Percentiles rank a stretch among this genome's conserved stretches.
These are phyloP conservation scores for Fringilla coelebs DNA, from an alignment of 2,797 vertebrate genomes.

Conservation along the genomic window DNA sequence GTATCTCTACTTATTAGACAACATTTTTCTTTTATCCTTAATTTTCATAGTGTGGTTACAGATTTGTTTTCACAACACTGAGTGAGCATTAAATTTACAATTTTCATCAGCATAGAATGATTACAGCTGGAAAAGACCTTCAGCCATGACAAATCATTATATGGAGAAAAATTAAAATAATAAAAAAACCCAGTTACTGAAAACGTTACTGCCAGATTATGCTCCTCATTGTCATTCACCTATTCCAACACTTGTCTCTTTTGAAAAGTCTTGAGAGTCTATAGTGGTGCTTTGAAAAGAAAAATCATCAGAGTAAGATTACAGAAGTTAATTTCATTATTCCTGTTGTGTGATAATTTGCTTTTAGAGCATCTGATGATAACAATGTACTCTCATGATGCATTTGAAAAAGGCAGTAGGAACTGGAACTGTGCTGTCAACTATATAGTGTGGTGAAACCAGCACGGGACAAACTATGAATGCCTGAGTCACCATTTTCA, in stretches of 20 bases:
- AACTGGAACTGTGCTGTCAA: not conserved
- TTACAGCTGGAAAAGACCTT: not conserved
- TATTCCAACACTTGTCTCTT: not conserved
- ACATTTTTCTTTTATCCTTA: not conserved
- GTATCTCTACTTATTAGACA: not conserved
- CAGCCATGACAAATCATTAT: not conserved
- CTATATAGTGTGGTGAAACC: not conserved
- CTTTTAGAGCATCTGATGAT: not conserved
- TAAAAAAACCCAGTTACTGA: not conserved
- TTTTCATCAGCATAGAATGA: not conserved
- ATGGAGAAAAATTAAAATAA: not conserved
- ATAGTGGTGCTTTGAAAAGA: not conserved
- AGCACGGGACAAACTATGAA: not conserved
- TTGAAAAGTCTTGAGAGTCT: not conserved
- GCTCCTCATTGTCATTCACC: not conserved
- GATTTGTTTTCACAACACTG: not conserved
- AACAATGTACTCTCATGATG: not conserved
- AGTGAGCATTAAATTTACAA: not conserved
- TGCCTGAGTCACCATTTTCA: not conserved
- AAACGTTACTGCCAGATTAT: not conserved
- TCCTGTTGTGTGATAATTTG: not conserved
- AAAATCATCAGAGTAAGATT: not conserved
- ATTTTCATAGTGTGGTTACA: not conserved
- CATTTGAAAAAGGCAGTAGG: not conserved
- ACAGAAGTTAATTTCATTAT: not conserved